A percentile compares a stretch with the other conserved stretches of the same genome.
Evolutionary conservation across 2,113 vertebrate genomes (phyloP).

Genomic region (Catharus fuscescens): DNA sequence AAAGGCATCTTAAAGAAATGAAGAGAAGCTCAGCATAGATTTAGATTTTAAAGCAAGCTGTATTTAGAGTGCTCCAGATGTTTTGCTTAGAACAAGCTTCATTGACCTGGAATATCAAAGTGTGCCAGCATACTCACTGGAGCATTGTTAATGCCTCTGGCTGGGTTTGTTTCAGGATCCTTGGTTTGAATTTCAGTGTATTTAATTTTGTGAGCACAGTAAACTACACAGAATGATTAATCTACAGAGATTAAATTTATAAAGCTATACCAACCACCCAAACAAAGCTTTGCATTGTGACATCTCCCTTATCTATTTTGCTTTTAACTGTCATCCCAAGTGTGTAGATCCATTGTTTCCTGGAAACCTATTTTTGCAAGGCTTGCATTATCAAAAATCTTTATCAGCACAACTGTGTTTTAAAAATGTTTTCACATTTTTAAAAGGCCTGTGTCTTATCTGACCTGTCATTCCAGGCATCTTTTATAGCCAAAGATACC

Average conservation of each 20-base stretch:
- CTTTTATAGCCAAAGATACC: neutral
- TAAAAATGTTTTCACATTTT: neutral
- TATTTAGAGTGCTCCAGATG: slow-evolving; percentile 65
- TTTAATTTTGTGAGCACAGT: neutral
- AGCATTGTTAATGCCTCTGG: slow-evolving; percentile 43
- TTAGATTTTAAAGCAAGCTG: slow-evolving; percentile 37
- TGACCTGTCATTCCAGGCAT: neutral
- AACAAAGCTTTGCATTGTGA: neutral
- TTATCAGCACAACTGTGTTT: neutral
- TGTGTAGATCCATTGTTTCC: neutral
- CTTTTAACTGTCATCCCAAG: neutral
- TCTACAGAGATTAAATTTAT: slow-evolving; percentile 4
- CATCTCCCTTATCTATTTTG: neutral
- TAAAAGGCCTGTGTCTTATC: neutral
- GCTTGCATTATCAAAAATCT: neutral
- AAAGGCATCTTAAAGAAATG: slow-evolving; percentile 33
- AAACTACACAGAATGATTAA: neutral
- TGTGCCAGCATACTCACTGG: neutral
- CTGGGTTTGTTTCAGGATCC: slow-evolving; percentile 36
- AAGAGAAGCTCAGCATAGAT: slow-evolving; percentile 31
- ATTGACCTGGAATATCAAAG: slow-evolving; percentile 63
- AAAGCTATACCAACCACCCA: neutral
- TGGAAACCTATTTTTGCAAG: neutral
- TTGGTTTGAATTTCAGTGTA: slow-evolving; percentile 23
- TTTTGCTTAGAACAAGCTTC: slow-evolving; percentile 60